Evolutionary conservation across 2,113 vertebrate species (phyloP).

Genomic region (Myanophis thanlyinensis): DNA sequence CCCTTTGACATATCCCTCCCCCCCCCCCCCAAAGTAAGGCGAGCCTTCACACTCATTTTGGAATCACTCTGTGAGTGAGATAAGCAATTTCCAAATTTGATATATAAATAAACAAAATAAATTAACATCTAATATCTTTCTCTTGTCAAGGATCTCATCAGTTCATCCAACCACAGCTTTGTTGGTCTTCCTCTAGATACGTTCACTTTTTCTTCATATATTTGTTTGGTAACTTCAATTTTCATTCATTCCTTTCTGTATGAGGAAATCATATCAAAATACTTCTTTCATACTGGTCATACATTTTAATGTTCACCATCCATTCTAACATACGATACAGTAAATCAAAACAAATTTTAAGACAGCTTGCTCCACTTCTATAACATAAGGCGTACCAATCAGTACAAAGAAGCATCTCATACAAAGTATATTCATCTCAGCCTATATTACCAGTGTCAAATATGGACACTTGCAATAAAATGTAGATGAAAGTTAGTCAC

Average conservation of each 20-base stretch:
- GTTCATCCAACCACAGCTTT: neutral
- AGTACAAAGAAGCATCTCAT: neutral
- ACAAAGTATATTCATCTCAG: neutral
- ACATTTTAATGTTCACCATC: neutral
- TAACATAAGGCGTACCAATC: neutral
- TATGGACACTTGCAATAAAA: neutral
- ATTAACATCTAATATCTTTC: neutral
- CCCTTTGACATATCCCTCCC: fast-evolving
- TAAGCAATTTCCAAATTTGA: neutral
- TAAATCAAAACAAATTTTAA: neutral
- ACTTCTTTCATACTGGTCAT: neutral
- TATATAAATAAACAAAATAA: neutral
- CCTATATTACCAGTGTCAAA: neutral
- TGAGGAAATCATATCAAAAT: neutral
- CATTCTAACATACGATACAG: neutral
- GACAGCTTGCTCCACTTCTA: neutral
- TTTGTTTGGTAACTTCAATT: neutral
- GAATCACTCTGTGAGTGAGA: neutral
- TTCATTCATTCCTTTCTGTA: neutral
- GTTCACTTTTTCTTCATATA: neutral
- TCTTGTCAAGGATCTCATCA: neutral
- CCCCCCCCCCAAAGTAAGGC: too few relatives aligned
- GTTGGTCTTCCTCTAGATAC: neutral
- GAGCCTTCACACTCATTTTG: too few relatives aligned
- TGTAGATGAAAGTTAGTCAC: neutral